Conservation (phyloP, 1,140 invertebrate species). For the Notospermus geniculatus region DNA sequence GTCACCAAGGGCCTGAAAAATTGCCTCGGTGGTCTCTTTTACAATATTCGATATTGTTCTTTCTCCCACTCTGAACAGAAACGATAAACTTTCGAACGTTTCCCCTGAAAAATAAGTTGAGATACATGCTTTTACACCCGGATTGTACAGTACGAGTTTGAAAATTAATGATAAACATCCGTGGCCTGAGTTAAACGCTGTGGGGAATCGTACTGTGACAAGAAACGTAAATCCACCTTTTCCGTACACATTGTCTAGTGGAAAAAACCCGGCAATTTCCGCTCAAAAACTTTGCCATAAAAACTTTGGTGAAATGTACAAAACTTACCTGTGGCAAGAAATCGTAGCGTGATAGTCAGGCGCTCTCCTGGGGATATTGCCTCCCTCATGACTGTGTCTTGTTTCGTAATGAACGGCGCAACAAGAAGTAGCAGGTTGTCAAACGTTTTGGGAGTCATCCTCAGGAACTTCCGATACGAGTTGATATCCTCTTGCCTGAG, state of each 20-base stretch:
- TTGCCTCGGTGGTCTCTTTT: constrained; percentile 13
- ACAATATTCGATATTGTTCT: constrained; percentile 5
- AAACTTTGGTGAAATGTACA: too few species aligned
- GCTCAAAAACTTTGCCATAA: too few species aligned
- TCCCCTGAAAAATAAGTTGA: constrained; percentile 8
- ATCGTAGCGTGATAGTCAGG: constrained; percentile 11
- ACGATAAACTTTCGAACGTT: constrained; percentile 8
- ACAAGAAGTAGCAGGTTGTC: not conserved
- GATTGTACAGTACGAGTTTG: too few species aligned
- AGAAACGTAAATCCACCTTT: too few species aligned
- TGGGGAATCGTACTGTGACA: too few species aligned
- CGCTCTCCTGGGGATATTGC: constrained; percentile 8
- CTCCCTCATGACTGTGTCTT: constrained; percentile 11
- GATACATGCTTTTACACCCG: not conserved
- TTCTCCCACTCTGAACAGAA: constrained; percentile 7
- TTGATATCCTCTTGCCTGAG: constrained; percentile 7
- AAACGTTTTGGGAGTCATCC: constrained; percentile 10
- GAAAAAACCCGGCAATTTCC: too few species aligned
- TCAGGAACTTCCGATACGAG: constrained; percentile 2
- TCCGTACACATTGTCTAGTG: too few species aligned
- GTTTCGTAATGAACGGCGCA: constrained; percentile 4
- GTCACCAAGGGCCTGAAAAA: constrained; percentile 10
- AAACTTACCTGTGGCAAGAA: constrained; percentile 12
- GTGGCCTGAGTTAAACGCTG: not conserved
- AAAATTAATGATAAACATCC: too few species aligned